These are phyloP conservation scores for Phaedon cochleariae DNA, from an alignment of 2,888 invertebrate species.

Conservation along the genomic window DNA sequence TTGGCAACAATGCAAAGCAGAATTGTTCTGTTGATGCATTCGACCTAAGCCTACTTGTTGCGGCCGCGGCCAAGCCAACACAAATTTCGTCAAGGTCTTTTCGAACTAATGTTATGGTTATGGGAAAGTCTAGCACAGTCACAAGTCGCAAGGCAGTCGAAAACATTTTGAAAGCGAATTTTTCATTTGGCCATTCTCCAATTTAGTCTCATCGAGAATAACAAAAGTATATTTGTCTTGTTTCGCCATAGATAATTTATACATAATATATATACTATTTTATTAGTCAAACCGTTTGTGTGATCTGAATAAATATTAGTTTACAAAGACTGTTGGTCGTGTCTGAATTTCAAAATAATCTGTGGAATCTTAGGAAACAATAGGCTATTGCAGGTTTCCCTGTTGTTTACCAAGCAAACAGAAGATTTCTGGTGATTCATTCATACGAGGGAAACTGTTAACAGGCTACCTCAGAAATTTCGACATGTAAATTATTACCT, in stretches of 20 bases:
- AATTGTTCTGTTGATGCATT: constrained; percentile 31
- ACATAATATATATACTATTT: background rate
- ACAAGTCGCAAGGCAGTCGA: constrained; percentile 19
- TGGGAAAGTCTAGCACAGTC: constrained; percentile 34
- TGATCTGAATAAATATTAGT: background rate
- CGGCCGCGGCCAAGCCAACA: no score
- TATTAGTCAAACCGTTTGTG: background rate
- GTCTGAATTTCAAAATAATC: background rate
- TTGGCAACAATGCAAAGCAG: background rate
- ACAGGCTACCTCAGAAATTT: no score
- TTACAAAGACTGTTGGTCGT: background rate
- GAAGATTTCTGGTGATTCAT: no score
- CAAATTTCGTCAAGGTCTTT: constrained; percentile 47
- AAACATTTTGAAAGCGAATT: constrained; percentile 17
- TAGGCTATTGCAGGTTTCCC: no score
- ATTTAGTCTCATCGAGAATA: background rate
- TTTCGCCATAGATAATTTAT: background rate
- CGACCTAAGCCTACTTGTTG: constrained; percentile 54
- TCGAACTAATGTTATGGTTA: constrained; percentile 30
- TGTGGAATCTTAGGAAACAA: no score
- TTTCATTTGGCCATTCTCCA: background rate
- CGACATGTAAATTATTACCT: no score
- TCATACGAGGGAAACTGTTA: no score
- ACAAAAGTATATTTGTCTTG: background rate
- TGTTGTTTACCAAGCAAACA: no score